Percentiles rank a stretch among this genome's conserved stretches.
phyloP scores from a whole-genome alignment of 2,797 vertebrate species.

The Acrossocheilus fasciatus region DNA sequence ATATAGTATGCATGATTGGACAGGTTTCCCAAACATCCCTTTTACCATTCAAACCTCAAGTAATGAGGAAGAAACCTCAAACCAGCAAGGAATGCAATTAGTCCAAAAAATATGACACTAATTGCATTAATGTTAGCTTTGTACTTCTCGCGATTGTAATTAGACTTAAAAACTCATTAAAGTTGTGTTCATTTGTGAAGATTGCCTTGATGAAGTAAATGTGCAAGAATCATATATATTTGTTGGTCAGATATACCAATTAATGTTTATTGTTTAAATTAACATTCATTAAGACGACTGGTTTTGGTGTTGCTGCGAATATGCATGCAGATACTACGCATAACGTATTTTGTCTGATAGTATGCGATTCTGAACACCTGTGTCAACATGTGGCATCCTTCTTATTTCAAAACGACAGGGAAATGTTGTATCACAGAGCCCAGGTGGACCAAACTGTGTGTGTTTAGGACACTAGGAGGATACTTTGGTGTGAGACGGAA shows the following conservation, averaged over 20 bases:
- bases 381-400: not conserved
- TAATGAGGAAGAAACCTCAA: not conserved
- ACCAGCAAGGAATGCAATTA: not conserved
- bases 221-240: not conserved
- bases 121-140: not conserved
- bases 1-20: not conserved
- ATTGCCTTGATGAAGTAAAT: not conserved
- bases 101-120: not conserved
- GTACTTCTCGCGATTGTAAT: not conserved
- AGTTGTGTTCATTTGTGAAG: not conserved
- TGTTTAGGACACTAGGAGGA: slow-evolving; percentile 31
- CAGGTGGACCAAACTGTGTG: not conserved
- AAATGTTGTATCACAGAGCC: not conserved
- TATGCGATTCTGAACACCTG: not conserved
- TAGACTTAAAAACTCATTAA: not conserved
- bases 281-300: not conserved
- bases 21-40: not conserved
- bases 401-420: not conserved
- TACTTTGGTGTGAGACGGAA: not conserved
- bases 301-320: not conserved
- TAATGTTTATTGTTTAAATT: not conserved
- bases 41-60: not conserved
- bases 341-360: not conserved
- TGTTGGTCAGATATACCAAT: not conserved
- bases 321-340: not conserved